Evolutionary conservation across 2,797 vertebrate species (phyloP), one percentile per base, ranked within the genome.

Genomic region (Spinus olivaceus): DNA sequence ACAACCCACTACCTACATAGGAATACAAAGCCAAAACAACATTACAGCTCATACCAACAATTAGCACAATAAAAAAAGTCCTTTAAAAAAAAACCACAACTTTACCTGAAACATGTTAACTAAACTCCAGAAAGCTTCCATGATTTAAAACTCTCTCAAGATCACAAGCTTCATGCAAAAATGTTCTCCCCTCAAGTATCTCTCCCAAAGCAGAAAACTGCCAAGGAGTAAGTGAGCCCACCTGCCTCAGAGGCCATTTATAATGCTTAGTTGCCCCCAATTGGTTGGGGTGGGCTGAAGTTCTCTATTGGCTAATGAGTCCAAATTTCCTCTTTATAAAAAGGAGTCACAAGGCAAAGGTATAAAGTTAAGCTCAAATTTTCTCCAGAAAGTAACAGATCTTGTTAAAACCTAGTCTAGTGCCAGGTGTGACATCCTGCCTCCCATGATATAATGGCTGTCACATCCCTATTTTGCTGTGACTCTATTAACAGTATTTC

Each of bases 151-250:
- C 1, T 12, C 32, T 14, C 17, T 6, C 8, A 79, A 30, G 0
- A 2, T 10, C 17, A 13, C 14, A 71, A 79, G 0, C 5, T 13
- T 6, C 12, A 27, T 5, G 19, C 32, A 24, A 6, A 2, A 4
- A 8, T 3, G 35, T 3, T 1, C 16, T n/a, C 16, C 28, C 12
- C n/a, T 7, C 9, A 3, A 2, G 2, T 3, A 0, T 0, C 9
- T 7, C 37, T 7, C 13, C 33, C 35, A 35, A 13, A 66, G 3
- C 8, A 69, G 5, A 33, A 54, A 2, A 1, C 17, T 2, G 1
- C 24, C 1, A 18, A 3, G 6, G 4, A 1, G 0, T 2, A 5
- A 81, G 9, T 6, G 0, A 8, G 0, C 8, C 32, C 41, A n/a
- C 2, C 63, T 67, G 44, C 0, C 27, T 7, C 59, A 37, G 21